Percentiles rank a stretch among this genome's conserved stretches.
Conservation (phyloP, 2,888 invertebrate genomes). For the Malthinus flaveolus region DNA sequence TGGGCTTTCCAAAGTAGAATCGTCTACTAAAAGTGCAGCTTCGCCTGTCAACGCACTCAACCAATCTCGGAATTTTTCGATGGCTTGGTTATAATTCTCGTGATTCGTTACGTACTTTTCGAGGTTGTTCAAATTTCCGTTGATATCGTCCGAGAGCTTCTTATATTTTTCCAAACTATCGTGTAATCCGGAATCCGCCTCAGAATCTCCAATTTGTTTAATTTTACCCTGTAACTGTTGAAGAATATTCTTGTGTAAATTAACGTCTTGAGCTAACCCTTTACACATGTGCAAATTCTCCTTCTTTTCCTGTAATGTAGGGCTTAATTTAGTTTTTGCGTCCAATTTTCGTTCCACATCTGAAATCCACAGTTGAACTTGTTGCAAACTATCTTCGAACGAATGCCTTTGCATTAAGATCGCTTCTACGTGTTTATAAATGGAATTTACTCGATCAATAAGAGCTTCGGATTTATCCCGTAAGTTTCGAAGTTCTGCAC, state of each 20-base stretch:
- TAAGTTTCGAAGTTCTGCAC: slow-evolving; percentile 78
- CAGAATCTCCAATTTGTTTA: slow-evolving; percentile 76
- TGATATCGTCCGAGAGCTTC: slow-evolving; percentile 67
- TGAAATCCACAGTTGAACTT: slow-evolving; percentile 84
- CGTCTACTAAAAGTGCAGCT: slow-evolving; percentile 76
- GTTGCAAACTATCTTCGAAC: slow-evolving; percentile 89
- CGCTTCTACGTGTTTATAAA: slow-evolving; percentile 86
- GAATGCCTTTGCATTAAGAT: slow-evolving; percentile 88
- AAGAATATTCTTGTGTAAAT: slow-evolving; percentile 81
- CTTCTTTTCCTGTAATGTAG: slow-evolving; percentile 87
- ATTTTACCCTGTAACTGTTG: slow-evolving; percentile 84
- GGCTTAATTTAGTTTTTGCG: slow-evolving; percentile 71
- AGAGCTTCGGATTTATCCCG: slow-evolving; percentile 84
- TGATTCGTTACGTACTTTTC: slow-evolving; percentile 79
- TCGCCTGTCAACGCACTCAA: slow-evolving; percentile 78
- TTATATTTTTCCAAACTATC: slow-evolving; percentile 75
- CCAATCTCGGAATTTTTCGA: slow-evolving; percentile 84
- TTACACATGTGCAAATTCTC: slow-evolving; percentile 80
- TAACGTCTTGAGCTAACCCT: slow-evolving; percentile 82
- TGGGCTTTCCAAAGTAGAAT: slow-evolving; percentile 76
- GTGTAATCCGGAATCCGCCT: slow-evolving; percentile 73
- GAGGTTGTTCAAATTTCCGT: slow-evolving; percentile 65
- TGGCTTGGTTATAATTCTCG: slow-evolving; percentile 77
- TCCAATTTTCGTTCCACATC: slow-evolving; percentile 77
- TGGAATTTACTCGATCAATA: slow-evolving; percentile 80